These are phyloP conservation scores for Andrena camellia DNA, from an alignment of 2,888 invertebrate species.

Conservation along the genomic window DNA sequence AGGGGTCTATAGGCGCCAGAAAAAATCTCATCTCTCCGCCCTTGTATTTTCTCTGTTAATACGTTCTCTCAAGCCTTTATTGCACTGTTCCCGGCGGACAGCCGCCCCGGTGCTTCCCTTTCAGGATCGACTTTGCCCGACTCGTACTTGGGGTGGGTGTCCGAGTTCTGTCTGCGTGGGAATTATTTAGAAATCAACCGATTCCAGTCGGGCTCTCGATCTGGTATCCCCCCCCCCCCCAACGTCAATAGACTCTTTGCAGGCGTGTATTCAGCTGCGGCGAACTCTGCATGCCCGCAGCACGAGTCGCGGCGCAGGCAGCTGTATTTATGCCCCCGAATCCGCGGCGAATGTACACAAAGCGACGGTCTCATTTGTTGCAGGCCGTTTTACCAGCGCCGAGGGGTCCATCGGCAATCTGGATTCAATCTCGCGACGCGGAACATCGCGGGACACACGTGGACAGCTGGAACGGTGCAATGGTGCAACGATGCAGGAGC, in stretches of 20 bases:
- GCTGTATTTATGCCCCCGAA: constrained; percentile 3
- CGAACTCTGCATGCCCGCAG: background rate
- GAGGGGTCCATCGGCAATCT: constrained; percentile 36
- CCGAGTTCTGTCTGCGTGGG: background rate
- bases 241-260: background rate
- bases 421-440: constrained; percentile 50
- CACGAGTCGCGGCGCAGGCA: background rate
- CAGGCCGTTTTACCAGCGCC: constrained; percentile 49
- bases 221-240: background rate
- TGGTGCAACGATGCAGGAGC: constrained; percentile 3
- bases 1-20: constrained; percentile 23
- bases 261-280: background rate
- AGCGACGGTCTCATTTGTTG: constrained; percentile 46
- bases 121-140: constrained; percentile 6
- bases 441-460: constrained; percentile 30
- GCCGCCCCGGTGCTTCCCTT: background rate
- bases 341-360: background rate
- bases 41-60: constrained; percentile 44
- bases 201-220: background rate
- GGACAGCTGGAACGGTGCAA: constrained; percentile 5
- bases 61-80: constrained; percentile 50
- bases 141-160: background rate
- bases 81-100: background rate
- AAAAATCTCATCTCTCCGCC: constrained; percentile 44
- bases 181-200: background rate